A percentile compares a stretch with the other conserved stretches of the same genome.
phyloP scores from a whole-genome alignment of 2,888 invertebrate genomes.

The Xylocampa areola region DNA sequence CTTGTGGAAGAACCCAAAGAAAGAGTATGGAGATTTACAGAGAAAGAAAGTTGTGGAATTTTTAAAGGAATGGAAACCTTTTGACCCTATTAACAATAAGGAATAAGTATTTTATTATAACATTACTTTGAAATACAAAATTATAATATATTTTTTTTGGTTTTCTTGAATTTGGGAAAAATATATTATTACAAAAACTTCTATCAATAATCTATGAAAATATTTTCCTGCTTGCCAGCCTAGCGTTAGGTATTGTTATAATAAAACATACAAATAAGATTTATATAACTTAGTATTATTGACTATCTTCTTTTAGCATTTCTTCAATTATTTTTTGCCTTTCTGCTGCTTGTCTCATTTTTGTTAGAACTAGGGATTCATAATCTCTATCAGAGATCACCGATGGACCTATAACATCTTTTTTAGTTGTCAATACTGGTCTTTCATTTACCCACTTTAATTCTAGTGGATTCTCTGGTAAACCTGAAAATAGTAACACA shows the following conservation, averaged over 20 bases:
- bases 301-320: slow-evolving; percentile 90
- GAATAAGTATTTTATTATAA: slow-evolving; percentile 30
- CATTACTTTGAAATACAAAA: slow-evolving; percentile 16
- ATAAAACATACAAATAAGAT: slow-evolving; percentile 12
- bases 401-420: slow-evolving; percentile 71
- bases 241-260: no score
- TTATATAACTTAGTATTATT: slow-evolving; percentile 36
- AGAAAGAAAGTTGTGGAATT: slow-evolving; percentile 94
- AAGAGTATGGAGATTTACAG: slow-evolving; percentile 93
- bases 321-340: slow-evolving; percentile 93
- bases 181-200: no score
- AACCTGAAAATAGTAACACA: slow-evolving; percentile 82
- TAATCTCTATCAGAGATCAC: slow-evolving; percentile 92
- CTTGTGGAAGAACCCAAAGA: slow-evolving; percentile 95
- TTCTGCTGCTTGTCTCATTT: slow-evolving; percentile 96
- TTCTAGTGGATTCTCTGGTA: slow-evolving; percentile 92
- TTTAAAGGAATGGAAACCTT: slow-evolving; percentile 92
- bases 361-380: slow-evolving; percentile 94
- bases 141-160: not conserved
- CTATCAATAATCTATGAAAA: no score
- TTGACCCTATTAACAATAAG: slow-evolving; percentile 86
- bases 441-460: slow-evolving; percentile 92
- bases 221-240: no score
- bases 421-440: slow-evolving; percentile 80
- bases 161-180: no score